These are phyloP conservation scores for Sinosuthora webbiana DNA, from an alignment of 2,113 vertebrate species.

Conservation along the genomic window DNA sequence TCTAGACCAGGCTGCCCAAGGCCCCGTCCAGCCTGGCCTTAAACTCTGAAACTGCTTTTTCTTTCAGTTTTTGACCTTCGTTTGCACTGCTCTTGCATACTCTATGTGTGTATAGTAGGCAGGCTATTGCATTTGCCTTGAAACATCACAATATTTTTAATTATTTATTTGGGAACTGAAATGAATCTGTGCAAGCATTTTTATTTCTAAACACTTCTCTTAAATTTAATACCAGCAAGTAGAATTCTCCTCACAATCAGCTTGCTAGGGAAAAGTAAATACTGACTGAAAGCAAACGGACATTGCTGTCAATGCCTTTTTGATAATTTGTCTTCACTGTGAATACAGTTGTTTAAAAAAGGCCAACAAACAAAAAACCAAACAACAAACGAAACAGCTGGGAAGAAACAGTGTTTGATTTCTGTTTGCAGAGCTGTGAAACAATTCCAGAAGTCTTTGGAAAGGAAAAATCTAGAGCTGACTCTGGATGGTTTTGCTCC, in stretches of 20 bases:
- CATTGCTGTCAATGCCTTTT: background rate
- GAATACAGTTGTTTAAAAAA: background rate
- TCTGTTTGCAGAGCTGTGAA: background rate
- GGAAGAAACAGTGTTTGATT: background rate
- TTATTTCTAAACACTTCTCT: background rate
- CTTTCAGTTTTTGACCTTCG: background rate
- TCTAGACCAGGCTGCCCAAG: background rate
- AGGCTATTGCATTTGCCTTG: background rate
- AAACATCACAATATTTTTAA: background rate
- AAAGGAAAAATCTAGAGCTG: background rate
- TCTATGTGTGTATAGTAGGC: background rate
- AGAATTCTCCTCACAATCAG: background rate
- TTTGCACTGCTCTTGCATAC: background rate
- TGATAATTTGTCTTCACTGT: background rate
- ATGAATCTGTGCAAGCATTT: background rate
- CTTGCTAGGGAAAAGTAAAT: background rate
- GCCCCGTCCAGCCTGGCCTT: background rate
- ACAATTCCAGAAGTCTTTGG: background rate
- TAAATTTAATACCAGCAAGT: background rate
- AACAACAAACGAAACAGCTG: background rate
- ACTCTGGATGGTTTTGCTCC: background rate
- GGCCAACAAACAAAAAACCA: fast-evolving
- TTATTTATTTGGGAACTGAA: background rate
- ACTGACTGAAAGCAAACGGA: background rate
- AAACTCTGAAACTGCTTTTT: background rate